phyloP scores from a whole-genome alignment of 2,797 vertebrate genomes.

The Brachyalestes nurse region DNA sequence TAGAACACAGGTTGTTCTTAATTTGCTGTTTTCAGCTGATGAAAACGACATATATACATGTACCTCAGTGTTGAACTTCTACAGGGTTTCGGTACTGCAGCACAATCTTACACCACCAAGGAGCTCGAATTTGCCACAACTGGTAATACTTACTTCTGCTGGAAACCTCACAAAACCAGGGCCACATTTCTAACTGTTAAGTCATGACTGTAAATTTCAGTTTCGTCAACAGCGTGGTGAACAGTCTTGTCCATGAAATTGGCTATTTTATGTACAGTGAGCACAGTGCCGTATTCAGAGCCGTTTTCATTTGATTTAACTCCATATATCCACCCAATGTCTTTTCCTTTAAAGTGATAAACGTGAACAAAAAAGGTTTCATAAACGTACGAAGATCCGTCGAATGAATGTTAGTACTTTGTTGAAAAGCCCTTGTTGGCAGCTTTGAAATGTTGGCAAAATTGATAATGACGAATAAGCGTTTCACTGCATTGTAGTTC shows the following conservation, averaged over 20 bases:
- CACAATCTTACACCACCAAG: background rate
- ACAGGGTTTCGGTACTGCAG: background rate
- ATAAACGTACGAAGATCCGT: too few relatives aligned
- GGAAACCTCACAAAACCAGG: background rate
- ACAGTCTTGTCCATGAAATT: background rate
- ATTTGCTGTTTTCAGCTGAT: background rate
- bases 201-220: background rate
- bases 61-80: background rate
- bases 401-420: too few relatives aligned
- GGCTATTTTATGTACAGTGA: too few relatives aligned
- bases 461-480: too few relatives aligned
- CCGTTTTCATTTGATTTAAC: too few relatives aligned
- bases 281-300: too few relatives aligned
- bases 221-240: background rate
- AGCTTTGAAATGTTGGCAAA: too few relatives aligned
- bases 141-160: background rate
- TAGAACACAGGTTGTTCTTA: background rate
- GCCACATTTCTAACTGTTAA: background rate
- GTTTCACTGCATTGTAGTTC: too few relatives aligned
- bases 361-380: too few relatives aligned
- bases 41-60: background rate
- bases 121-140: background rate
- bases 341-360: too few relatives aligned
- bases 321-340: too few relatives aligned
- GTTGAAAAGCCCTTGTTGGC: too few relatives aligned